phyloP scores from a whole-genome alignment of 2,797 vertebrate species.

The Lepilemur ruficaudatus region DNA sequence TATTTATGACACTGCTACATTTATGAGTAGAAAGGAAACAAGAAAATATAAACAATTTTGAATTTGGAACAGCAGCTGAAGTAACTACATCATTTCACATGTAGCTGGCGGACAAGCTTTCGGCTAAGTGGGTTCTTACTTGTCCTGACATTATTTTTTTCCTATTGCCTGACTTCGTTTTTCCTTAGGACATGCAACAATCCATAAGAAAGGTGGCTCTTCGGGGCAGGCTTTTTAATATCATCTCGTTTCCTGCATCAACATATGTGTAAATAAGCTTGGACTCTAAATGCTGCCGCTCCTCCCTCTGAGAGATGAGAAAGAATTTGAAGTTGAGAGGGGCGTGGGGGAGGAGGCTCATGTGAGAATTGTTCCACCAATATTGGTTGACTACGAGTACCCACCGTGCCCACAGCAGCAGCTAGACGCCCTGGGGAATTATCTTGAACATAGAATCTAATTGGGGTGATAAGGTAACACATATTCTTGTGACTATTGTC shows the following conservation, averaged over 20 bases:
- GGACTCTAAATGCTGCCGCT: background rate
- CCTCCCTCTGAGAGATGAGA: background rate
- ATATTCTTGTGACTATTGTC: background rate
- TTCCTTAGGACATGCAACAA: background rate
- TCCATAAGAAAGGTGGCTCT: background rate
- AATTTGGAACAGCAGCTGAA: background rate
- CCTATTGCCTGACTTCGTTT: background rate
- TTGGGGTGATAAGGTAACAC: background rate
- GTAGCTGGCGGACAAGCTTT: background rate
- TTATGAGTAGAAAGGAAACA: background rate
- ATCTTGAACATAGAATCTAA: background rate
- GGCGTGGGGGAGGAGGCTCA: too few relatives aligned
- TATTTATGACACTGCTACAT: background rate
- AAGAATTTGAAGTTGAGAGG: background rate
- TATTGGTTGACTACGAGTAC: fast-evolving
- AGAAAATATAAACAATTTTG: background rate
- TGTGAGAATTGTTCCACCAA: background rate
- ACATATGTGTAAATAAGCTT: background rate
- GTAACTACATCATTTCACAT: background rate
- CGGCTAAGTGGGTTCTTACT: background rate
- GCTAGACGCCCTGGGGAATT: fast-evolving
- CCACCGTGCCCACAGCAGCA: background rate
- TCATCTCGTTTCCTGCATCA: background rate
- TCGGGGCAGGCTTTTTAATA: background rate
- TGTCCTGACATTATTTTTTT: background rate